phyloP scores from a whole-genome alignment of 2,113 vertebrate species.

The Oreochromis niloticus region DNA sequence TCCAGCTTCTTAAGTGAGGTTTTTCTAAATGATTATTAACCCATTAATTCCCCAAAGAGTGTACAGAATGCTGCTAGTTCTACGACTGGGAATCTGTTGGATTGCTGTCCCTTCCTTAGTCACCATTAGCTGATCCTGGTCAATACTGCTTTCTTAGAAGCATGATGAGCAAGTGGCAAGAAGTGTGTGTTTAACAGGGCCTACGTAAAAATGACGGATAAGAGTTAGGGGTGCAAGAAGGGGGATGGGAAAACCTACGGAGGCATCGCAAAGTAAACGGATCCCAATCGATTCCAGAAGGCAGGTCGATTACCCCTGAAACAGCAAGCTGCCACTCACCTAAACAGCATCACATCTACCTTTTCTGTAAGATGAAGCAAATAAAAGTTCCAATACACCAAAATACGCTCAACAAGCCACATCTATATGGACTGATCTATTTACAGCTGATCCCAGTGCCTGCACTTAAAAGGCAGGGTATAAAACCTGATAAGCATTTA shows the following conservation, averaged over 20 bases:
- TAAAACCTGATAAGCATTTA: background rate
- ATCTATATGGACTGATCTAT: background rate
- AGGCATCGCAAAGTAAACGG: slow-evolving; percentile 47
- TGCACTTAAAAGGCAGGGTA: background rate
- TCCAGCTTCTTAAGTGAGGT: background rate
- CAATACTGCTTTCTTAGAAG: background rate
- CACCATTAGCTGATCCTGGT: background rate
- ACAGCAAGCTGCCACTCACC: slow-evolving; percentile 26
- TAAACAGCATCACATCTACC: background rate
- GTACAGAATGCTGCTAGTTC: background rate
- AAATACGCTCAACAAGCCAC: background rate
- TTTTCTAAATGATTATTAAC: background rate
- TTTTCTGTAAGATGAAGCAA: background rate
- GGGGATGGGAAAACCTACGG: background rate
- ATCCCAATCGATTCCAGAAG: slow-evolving; percentile 30
- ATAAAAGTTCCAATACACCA: background rate
- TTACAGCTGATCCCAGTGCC: background rate
- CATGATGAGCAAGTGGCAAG: background rate
- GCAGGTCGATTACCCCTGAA: slow-evolving; percentile 38
- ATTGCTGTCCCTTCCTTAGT: background rate
- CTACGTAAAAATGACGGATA: background rate
- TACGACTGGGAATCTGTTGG: background rate
- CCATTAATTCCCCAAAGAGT: background rate
- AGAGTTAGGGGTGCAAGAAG: background rate
- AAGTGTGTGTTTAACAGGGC: background rate